Percentiles rank a stretch among this genome's conserved stretches.
Evolutionary conservation across 2,113 vertebrate genomes (phyloP).

Genomic region (zebrafish (Danio rerio)): GRCz12tu NC_133184.1:17921001-17921500

Average conservation of each 20-base stretch:
- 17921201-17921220: constrained; percentile 42
- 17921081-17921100: constrained; percentile 88
- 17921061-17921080: constrained; percentile 64
- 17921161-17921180: constrained; percentile 57
- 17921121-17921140: constrained; percentile 77
- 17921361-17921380: no score
- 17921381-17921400: no score
- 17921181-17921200: constrained; percentile 81
- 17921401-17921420: no score
- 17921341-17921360: no score
- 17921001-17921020: constrained; percentile 72
- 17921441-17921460: no score
- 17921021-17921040: constrained; percentile 47
- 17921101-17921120: constrained; percentile 79
- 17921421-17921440: no score
- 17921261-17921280: not conserved
- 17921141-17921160: constrained; percentile 78
- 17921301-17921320: not conserved
- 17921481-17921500: no score
- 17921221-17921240: constrained; percentile 16
- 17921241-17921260: not conserved
- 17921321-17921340: no score
- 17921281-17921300: not conserved
- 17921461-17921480: no score
- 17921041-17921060: constrained; percentile 39